Percentiles rank a stretch among this genome's conserved stretches.
Conservation (phyloP, 2,113 vertebrate genomes). For the Azemiops feae region DNA sequence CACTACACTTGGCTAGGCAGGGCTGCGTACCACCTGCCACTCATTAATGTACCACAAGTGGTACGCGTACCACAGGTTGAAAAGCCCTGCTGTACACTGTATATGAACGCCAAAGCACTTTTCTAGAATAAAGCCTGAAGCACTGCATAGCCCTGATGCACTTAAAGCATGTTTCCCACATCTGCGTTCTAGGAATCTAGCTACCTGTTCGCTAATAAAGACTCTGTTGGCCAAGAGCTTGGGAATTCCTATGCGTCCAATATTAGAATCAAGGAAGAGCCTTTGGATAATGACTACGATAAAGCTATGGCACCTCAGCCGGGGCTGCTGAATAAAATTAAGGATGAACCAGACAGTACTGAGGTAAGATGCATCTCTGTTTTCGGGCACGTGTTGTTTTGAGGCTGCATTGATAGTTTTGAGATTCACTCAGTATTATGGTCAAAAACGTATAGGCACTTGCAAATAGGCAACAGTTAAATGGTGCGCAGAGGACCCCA, state of each 20-base stretch:
- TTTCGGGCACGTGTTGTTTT: not conserved
- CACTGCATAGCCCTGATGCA: not conserved
- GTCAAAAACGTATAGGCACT: not conserved
- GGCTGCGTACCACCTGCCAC: too few species aligned
- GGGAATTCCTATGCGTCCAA: conserved; percentile 76
- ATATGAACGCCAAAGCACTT: not conserved
- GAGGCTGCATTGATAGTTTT: not conserved
- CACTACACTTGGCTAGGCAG: too few species aligned
- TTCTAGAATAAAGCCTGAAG: not conserved
- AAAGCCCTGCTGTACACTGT: not conserved
- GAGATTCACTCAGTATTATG: not conserved
- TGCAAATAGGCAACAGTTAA: not conserved
- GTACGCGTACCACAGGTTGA: too few species aligned
- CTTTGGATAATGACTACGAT: conserved; percentile 91
- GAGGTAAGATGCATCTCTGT: conserved; percentile 73
- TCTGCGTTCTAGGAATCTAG: conserved; percentile 78
- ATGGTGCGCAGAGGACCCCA: not conserved
- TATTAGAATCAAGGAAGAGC: conserved; percentile 94
- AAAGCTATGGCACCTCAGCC: conserved; percentile 81
- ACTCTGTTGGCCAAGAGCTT: conserved; percentile 80
- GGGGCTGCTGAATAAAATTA: conserved; percentile 80
- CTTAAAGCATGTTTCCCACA: not conserved
- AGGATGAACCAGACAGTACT: conserved; percentile 88
- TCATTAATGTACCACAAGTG: too few species aligned
- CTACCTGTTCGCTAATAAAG: conserved; percentile 74